Evolutionary conservation across 2,113 vertebrate genomes (phyloP), one percentile per base, ranked within the genome.

Genomic region (Suncus etruscus): DNA sequence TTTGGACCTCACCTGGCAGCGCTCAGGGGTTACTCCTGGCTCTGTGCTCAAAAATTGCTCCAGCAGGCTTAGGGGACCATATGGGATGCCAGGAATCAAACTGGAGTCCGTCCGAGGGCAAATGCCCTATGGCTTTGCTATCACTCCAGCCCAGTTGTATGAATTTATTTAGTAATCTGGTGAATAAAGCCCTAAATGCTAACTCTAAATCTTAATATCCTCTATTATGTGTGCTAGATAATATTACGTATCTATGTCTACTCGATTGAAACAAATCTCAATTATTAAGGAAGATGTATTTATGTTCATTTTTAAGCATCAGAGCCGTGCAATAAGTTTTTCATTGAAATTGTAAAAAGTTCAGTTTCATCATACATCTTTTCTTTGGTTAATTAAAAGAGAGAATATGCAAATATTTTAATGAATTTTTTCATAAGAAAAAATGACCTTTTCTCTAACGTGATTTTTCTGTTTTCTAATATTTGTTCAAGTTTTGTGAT

Each of bases 401-500:
- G 73, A 8, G 63, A 32, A 32, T 12, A 61, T 73, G 8, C 83
- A 88, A 61, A 5, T 73, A 11, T 72, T 72, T 93, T 91, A 58
- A 8, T 78, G 70, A 48, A 66, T 78, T 91, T 89, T 91, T 48
- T 25, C 12, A 51, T 25, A 29, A 87, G 32, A 73, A 85, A 89
- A 86, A 39, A 50, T 31, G 39, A 54, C 31, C 11, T 89, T 86
- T 89, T 95, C 14, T 87, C 91, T 95, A 95, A 95, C 29, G 87
- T 77, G 79, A 16, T 91, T 79, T 86, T 93, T 88, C 95, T 69
- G 63, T 81, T 89, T 24, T 91, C 91, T 86, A 76, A 96, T 97
- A 96, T 97, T 94, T 96, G 66, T 95, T 94, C 90, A 97, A 99
- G 98, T 98, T 99, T 87, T 98, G 98, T 91, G 99, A 99, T 90